Conservation (phyloP, 2,888 invertebrate genomes). For the Erannis defoliaria region DNA sequence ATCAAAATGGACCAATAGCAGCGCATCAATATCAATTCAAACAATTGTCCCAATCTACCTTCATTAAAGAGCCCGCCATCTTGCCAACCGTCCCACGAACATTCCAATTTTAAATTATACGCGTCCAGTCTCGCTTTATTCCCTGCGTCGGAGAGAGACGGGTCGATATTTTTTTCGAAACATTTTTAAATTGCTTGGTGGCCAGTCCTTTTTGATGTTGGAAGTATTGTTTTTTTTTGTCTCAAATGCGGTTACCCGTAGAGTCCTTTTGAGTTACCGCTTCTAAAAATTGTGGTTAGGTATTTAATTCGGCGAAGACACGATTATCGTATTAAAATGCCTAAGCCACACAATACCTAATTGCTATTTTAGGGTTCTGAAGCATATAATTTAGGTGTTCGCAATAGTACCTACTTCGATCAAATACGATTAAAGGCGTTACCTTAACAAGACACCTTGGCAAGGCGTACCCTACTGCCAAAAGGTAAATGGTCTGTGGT, state of each 20-base stretch:
- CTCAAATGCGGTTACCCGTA: conserved; percentile 35
- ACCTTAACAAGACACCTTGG: too few relatives aligned
- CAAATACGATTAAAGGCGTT: too few relatives aligned
- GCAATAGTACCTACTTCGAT: too few relatives aligned
- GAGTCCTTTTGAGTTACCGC: conserved; percentile 38
- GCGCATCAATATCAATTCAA: conserved; percentile 50
- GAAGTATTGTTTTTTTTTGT: conserved; percentile 46
- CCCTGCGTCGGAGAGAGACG: conserved; percentile 37
- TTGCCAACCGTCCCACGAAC: conserved; percentile 48
- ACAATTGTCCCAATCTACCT: conserved; percentile 53
- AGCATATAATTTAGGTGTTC: neutral
- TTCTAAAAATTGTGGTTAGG: conserved; percentile 21
- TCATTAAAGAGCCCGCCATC: conserved; percentile 53
- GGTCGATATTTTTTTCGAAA: conserved; percentile 44
- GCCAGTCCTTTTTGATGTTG: conserved; percentile 49
- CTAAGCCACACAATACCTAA: neutral
- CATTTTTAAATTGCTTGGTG: conserved; percentile 51
- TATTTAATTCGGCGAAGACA: neutral
- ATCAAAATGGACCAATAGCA: conserved; percentile 44
- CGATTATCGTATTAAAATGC: neutral
- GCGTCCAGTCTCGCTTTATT: conserved; percentile 39
- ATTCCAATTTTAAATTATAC: conserved; percentile 50
- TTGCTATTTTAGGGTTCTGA: neutral
- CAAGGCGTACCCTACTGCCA: too few relatives aligned
- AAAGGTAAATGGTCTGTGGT: too few relatives aligned